A percentile compares a stretch with the other conserved stretches of the same genome.
Conservation (phyloP, 1,140 invertebrate species). For the Cydia amplana region DNA sequence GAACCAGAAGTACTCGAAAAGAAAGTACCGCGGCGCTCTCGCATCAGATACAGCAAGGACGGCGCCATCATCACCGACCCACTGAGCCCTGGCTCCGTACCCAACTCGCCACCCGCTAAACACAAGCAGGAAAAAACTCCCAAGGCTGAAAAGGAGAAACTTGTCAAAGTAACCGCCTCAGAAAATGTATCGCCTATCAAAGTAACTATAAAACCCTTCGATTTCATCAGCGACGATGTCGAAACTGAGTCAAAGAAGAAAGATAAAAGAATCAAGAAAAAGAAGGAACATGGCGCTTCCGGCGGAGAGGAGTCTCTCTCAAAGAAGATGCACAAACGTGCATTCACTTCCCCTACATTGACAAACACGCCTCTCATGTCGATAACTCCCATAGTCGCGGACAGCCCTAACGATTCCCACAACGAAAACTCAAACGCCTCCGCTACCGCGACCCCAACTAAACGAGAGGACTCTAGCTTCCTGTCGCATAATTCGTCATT, state of each 20-base stretch:
- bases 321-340: slow-evolving; percentile 72
- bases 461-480: slow-evolving; percentile 60
- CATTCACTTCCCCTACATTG: slow-evolving; percentile 74
- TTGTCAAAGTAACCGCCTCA: slow-evolving; percentile 39
- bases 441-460: slow-evolving; percentile 41
- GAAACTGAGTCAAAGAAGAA: slow-evolving; percentile 55
- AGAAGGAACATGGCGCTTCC: slow-evolving; percentile 52
- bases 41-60: slow-evolving; percentile 87
- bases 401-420: slow-evolving; percentile 76
- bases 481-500: slow-evolving; percentile 73
- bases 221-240: slow-evolving; percentile 69
- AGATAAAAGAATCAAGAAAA: slow-evolving; percentile 67
- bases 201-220: slow-evolving; percentile 81
- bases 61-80: slow-evolving; percentile 74
- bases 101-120: slow-evolving; percentile 58
- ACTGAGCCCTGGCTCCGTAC: slow-evolving; percentile 57
- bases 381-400: slow-evolving; percentile 76
- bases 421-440: slow-evolving; percentile 64
- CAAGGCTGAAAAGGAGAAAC: slow-evolving; percentile 62
- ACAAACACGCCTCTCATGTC: slow-evolving; percentile 78
- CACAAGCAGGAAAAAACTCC: slow-evolving; percentile 51
- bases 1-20: slow-evolving; percentile 87
- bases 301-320: slow-evolving; percentile 52
- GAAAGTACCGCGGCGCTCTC: slow-evolving; percentile 87
- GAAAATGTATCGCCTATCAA: slow-evolving; percentile 79